Evolutionary conservation across 1,140 invertebrate genomes (phyloP).

Genomic region (Ceratosolen solmsi): DNA sequence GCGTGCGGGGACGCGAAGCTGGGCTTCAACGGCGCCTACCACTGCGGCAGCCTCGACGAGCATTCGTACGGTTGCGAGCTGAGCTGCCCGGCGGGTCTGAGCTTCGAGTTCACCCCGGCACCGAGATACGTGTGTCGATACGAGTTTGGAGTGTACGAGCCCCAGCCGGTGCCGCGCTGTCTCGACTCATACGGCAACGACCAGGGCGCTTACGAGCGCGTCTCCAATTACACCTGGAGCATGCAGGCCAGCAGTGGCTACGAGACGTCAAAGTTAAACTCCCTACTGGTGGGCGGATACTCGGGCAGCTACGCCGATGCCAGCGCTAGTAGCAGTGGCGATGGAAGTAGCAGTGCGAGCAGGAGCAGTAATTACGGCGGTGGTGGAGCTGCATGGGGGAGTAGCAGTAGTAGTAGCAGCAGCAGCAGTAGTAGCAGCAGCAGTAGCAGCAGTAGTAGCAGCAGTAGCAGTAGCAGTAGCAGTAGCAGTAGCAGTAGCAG

Average conservation of each 20-base stretch:
- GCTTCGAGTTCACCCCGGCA: conserved; percentile 77
- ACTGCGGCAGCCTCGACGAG: conserved; percentile 77
- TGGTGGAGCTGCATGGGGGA: background rate
- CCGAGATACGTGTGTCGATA: conserved; percentile 81
- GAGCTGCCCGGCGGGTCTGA: conserved; percentile 78
- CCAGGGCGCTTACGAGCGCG: background rate
- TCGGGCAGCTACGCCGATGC: background rate
- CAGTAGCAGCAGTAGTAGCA: background rate
- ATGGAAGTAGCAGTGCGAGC: background rate
- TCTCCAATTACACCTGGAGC: conserved; percentile 4
- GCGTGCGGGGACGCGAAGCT: conserved; percentile 77
- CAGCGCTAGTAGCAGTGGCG: background rate
- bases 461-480: background rate
- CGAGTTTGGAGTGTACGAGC: conserved; percentile 79
- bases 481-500: background rate
- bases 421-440: background rate
- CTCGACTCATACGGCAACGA: conserved; percentile 58
- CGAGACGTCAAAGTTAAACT: background rate
- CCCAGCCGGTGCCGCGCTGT: conserved; percentile 83
- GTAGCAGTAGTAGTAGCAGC: background rate
- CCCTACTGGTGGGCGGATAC: background rate
- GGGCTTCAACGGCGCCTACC: conserved; percentile 84
- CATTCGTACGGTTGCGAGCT: conserved; percentile 77
- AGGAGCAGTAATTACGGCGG: background rate
- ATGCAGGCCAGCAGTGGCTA: background rate